Percentiles rank a stretch among this genome's conserved stretches.
Conservation (phyloP, 2,888 invertebrate species). For the Embidobia sp. region DNA sequence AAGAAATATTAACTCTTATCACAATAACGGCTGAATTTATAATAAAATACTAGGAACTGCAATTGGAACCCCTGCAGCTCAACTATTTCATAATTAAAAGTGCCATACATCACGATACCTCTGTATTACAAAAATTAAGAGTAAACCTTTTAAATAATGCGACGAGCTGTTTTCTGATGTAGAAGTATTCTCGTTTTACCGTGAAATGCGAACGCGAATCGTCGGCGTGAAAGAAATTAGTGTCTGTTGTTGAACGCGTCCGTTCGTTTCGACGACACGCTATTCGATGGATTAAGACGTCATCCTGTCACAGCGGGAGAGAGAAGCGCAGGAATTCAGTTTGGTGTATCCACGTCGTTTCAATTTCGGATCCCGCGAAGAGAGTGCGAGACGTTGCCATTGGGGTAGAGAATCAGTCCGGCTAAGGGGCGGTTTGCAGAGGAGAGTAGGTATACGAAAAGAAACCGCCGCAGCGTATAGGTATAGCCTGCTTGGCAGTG, state of each 20-base stretch:
- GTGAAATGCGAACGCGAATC: conserved; percentile 62
- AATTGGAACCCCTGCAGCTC: too few species aligned
- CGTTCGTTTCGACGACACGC: conserved; percentile 64
- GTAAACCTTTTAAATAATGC: conserved; percentile 59
- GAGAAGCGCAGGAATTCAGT: conserved; percentile 63
- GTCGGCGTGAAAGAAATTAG: conserved; percentile 66
- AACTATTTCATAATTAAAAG: conserved; percentile 36
- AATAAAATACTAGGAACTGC: background rate
- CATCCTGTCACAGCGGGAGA: conserved; percentile 62
- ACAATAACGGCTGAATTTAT: too few species aligned
- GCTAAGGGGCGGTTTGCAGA: conserved; percentile 64
- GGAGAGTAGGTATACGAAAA: conserved; percentile 68
- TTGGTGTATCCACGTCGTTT: conserved; percentile 70
- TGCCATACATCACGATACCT: conserved; percentile 34
- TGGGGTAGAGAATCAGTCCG: conserved; percentile 70
- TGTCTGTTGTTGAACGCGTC: conserved; percentile 64
- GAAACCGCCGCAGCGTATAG: conserved; percentile 70
- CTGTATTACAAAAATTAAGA: conserved; percentile 39
- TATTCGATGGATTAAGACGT: conserved; percentile 66
- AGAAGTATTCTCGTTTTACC: conserved; percentile 61
- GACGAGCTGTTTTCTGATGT: conserved; percentile 57
- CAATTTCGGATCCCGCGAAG: conserved; percentile 75
- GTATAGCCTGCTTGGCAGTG: conserved; percentile 68
- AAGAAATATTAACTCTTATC: too few species aligned
- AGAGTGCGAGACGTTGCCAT: conserved; percentile 68